A percentile compares a stretch with the other conserved stretches of the same genome.
Evolutionary conservation across 1,140 invertebrate genomes (phyloP).

Genomic region (Pinna nobilis): DNA sequence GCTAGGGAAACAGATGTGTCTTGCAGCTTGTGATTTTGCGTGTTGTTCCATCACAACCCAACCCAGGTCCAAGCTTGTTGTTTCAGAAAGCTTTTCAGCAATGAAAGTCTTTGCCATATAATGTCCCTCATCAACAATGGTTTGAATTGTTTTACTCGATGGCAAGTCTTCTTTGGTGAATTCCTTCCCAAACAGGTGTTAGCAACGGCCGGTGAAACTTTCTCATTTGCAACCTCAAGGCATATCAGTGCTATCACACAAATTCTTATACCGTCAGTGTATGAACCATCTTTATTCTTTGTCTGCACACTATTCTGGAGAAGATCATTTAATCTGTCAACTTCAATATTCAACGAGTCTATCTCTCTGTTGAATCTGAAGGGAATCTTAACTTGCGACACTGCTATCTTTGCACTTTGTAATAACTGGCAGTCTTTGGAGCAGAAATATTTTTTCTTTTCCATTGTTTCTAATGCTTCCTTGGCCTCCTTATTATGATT

Average conservation of each 20-base stretch:
- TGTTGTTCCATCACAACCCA: conserved; percentile 29
- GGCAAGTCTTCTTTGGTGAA: conserved; percentile 17
- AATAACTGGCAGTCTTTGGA: conserved; percentile 11
- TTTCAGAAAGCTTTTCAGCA: conserved; percentile 16
- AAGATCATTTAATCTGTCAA: not conserved
- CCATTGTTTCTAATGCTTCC: not conserved
- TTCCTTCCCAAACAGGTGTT: conserved; percentile 21
- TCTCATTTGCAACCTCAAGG: conserved; percentile 44
- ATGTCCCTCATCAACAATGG: conserved; percentile 44
- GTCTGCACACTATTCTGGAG: not conserved
- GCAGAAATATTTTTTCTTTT: not conserved
- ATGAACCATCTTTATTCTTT: conserved; percentile 23
- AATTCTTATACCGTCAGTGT: conserved; percentile 21
- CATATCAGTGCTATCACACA: conserved; percentile 44
- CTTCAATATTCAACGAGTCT: not conserved
- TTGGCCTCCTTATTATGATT: not conserved
- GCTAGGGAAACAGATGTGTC: conserved; percentile 36
- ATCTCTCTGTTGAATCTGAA: conserved; percentile 22
- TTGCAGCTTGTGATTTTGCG: conserved; percentile 27
- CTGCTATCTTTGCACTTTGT: not conserved
- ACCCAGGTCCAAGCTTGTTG: conserved; percentile 21
- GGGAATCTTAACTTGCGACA: not conserved
- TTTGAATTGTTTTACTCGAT: conserved; percentile 6
- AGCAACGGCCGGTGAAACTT: conserved; percentile 36
- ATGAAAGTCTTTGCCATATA: conserved; percentile 39